Evolutionary conservation across 2,888 invertebrate species (phyloP), one percentile per base, ranked within the genome.

Genomic region (Trissolcus brochymenae): DNA sequence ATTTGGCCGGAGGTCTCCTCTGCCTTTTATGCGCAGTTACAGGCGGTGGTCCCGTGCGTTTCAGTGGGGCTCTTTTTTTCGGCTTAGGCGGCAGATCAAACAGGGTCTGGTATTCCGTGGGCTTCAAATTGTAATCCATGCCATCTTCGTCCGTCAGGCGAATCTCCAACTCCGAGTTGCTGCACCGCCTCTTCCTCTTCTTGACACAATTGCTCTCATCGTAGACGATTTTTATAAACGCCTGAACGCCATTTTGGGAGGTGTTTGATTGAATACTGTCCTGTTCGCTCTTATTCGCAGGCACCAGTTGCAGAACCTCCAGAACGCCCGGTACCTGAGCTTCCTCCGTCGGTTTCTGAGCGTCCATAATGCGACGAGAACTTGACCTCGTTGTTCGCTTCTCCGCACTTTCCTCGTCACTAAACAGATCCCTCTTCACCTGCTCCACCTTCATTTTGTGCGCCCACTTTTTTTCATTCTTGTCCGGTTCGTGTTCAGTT

Each of bases 391-490:
- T 86, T 3, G 83, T 84, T 25, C 83, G 79, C 14, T 84, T 83
- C n/a, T 86, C 85, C 4, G 76, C 80, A 7, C 77, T 77, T 56
- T 88, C 87, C 11, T 88, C 87, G 40, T 87, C 87, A 55, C 84
- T 87, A 21, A 89, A 89, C 13, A 89, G 76, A 73, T 88, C 88
- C 4, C 88, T 81, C 41, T 87, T 89, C 0, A 88, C 84, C 59
- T 83, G 82, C 67, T 88, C 87, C 0, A 88, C 85, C 43, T 87
- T 88, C 0, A 83, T 68, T 13, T 74, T 80, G 17, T 41, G 41
- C 6, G 35, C 41, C 16, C n/a, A 41, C 50, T 77, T 73, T 11
- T 16, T 43, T 17, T 73, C 46, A 0, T 55, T 64, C 7, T 55
- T 16, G 13, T 16, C 4, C 6, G 7, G 16, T 14, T 13, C 6